Evolutionary conservation across 1,140 invertebrate species (phyloP).

Genomic region (Drosophila ananassae): DNA sequence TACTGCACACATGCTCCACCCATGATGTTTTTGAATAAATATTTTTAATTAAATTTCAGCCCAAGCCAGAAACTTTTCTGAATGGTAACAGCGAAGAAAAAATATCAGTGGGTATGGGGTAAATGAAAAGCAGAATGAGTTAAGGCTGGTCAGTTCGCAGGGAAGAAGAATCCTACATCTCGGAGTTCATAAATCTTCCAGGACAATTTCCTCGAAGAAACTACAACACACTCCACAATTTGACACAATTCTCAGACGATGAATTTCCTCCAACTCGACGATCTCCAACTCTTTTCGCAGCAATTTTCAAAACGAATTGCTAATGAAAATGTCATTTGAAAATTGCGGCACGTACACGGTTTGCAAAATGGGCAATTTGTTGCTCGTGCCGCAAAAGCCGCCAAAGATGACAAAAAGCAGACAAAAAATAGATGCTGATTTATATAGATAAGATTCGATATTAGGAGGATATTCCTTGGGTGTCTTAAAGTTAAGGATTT

Average conservation of each 20-base stretch:
- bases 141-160: not conserved
- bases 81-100: slow-evolving; percentile 9
- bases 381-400: slow-evolving; percentile 54
- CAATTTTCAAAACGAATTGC: slow-evolving; percentile 80
- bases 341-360: slow-evolving; percentile 74
- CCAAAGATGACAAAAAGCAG: slow-evolving; percentile 13
- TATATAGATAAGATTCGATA: slow-evolving; percentile 7
- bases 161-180: not conserved
- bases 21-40: slow-evolving; percentile 56
- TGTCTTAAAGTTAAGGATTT: not conserved
- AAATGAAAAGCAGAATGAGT: not conserved
- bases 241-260: slow-evolving; percentile 35
- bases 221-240: slow-evolving; percentile 16
- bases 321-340: slow-evolving; percentile 81
- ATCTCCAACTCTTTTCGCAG: slow-evolving; percentile 23
- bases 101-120: not conserved
- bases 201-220: slow-evolving; percentile 19
- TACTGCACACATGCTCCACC: slow-evolving; percentile 51
- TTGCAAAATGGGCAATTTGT: slow-evolving; percentile 79
- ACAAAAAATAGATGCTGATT: slow-evolving; percentile 19
- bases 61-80: slow-evolving; percentile 26
- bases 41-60: slow-evolving; percentile 55
- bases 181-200: slow-evolving; percentile 22
- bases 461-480: no score
- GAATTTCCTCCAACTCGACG: not conserved